These are phyloP conservation scores for Parasteatoda lunata DNA, from an alignment of 2,888 invertebrate genomes.

Conservation along the genomic window DNA sequence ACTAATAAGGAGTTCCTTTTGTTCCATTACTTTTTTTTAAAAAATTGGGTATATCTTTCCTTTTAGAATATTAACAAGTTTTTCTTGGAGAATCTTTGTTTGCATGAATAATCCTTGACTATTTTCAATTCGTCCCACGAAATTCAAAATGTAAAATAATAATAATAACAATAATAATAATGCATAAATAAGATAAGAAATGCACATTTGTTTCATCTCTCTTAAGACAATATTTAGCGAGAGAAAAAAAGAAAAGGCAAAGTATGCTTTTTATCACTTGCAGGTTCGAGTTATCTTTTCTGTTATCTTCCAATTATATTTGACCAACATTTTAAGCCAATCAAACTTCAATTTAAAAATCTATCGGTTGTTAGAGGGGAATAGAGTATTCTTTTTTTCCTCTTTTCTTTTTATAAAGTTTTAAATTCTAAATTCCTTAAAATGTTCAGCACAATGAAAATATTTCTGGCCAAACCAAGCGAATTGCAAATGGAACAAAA, in stretches of 20 bases:
- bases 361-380: not conserved
- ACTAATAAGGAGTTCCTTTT: no score
- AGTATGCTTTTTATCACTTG: conserved; percentile 15
- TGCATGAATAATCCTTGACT: conserved; percentile 4
- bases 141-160: conserved; percentile 23
- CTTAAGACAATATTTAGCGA: not conserved
- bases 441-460: conserved; percentile 58
- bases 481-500: not conserved
- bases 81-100: not conserved
- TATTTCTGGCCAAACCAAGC: conserved; percentile 40
- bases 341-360: not conserved
- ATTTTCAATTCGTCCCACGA: conserved; percentile 23
- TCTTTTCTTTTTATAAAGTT: conserved; percentile 22
- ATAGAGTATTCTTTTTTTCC: not conserved
- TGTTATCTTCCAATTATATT: not conserved
- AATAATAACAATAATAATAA: no score
- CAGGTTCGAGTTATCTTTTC: not conserved
- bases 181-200: not conserved
- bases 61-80: no score
- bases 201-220: conserved; percentile 46
- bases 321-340: not conserved
- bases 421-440: conserved; percentile 22
- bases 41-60: no score
- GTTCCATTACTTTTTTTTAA: no score
- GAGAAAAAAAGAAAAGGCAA: conserved; percentile 16